Conservation (phyloP, 2,888 invertebrate genomes). For the Dicycla oo region DNA sequence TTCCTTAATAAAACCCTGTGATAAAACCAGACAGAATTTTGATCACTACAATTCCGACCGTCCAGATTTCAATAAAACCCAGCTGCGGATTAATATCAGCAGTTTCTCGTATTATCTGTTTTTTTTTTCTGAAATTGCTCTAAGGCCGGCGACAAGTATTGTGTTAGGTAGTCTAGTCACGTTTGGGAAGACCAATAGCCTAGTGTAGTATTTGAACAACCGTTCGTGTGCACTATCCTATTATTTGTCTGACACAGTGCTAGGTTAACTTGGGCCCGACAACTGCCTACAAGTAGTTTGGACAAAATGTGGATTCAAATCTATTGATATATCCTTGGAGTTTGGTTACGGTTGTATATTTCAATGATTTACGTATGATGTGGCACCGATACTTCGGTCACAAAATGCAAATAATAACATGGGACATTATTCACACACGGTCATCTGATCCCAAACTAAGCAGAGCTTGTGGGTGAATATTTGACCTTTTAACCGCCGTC, state of each 20-base stretch:
- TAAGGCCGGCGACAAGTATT: constrained; percentile 66
- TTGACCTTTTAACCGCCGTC: no score
- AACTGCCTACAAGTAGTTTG: constrained; percentile 21
- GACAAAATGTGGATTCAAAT: constrained; percentile 21
- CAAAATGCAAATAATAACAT: no score
- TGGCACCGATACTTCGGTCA: neutral
- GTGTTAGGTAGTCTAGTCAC: constrained; percentile 66
- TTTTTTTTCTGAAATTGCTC: constrained; percentile 66
- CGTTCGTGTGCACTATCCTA: constrained; percentile 66
- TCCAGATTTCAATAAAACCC: constrained; percentile 49
- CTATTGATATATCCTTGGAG: constrained; percentile 3
- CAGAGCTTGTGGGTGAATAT: no score
- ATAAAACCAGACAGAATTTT: constrained; percentile 38
- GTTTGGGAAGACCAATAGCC: constrained; percentile 61
- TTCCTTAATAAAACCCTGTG: constrained; percentile 23
- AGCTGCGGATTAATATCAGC: constrained; percentile 55
- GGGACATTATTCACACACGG: no score
- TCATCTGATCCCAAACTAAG: no score
- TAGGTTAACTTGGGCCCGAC: constrained; percentile 42
- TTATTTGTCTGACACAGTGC: constrained; percentile 68
- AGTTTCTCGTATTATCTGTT: constrained; percentile 53
- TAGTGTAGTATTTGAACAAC: constrained; percentile 61
- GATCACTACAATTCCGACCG: constrained; percentile 33
- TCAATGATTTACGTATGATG: neutral
- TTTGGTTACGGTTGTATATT: neutral